Evolutionary conservation across 2,797 vertebrate genomes (phyloP), one percentile per base, ranked within the genome.

Genomic region (Aplochiton taeniatus): DNA sequence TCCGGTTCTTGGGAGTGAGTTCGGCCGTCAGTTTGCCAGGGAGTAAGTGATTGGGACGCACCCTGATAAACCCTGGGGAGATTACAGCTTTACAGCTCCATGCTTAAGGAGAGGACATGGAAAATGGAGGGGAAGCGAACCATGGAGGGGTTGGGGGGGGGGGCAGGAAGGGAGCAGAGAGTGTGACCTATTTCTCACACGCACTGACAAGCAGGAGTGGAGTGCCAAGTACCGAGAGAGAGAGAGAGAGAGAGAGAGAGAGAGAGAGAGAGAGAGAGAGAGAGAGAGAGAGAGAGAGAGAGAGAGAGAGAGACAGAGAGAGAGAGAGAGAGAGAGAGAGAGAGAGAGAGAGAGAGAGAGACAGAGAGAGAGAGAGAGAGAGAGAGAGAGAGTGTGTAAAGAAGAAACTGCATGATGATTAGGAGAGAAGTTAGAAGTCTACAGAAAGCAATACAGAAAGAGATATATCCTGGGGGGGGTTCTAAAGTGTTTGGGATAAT

Each of bases 331-430:
- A 43, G 9, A 56, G 54, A 20, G 18, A 45, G 54, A 53, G 13
- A 54, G 59, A 61, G 17, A 16, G 43, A 56, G 16, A 57, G 31
- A 41, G 55, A 59, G 46, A 2, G 62, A 56, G 16, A 48, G 63
- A 19, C 11, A 55, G 61, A 44, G 7, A 9, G 53, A 46, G 16
- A 48, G 14, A 55, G 16, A 48, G 11, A 12, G 18, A 31, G 43
- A 11, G 9, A 55, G 17, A 11, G 11, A 51, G 41, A 53, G 50
- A 9, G 5, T 43, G n/a, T 18, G 14, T 51, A 14, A 43, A 19
- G n/a, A 47, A 18, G 52, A 41, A 41, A 11, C n/a, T n/a, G n/a
- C n/a, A n/a, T n/a, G 56, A 52, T 11, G 53, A 4, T 20, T 10
- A 31, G 1, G 44, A 43, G 18, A n/a, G 11, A 2, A 31, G 31